Evolutionary conservation across 2,797 vertebrate species (phyloP).

Genomic region (Sebastiscus tertius): DNA sequence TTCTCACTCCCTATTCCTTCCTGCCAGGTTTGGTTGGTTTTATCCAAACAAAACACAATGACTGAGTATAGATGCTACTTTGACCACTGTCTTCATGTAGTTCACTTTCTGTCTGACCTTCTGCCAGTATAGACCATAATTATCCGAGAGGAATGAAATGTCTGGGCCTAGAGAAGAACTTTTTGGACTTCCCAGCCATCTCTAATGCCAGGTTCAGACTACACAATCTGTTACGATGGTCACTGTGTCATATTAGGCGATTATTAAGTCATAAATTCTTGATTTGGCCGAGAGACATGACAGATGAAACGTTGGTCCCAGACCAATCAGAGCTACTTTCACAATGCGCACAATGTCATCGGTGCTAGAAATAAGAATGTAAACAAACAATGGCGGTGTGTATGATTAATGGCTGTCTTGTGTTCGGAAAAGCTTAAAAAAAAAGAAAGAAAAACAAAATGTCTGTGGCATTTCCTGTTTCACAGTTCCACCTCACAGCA

Average conservation of each 20-base stretch:
- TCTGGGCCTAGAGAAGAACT: neutral
- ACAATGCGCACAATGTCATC: neutral
- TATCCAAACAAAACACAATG: constrained; percentile 39
- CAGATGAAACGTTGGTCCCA: neutral
- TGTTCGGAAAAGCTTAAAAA: neutral
- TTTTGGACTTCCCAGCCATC: constrained; percentile 9
- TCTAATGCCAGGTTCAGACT: neutral
- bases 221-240: neutral
- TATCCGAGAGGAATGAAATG: neutral
- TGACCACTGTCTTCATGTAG: constrained; percentile 15
- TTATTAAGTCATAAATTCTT: neutral
- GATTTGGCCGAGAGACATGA: neutral
- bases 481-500: neutral
- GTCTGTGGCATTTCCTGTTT: neutral
- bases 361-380: neutral
- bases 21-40: constrained; percentile 16
- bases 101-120: constrained; percentile 14
- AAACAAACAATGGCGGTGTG: neutral
- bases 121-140: neutral
- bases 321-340: neutral
- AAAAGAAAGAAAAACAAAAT: neutral
- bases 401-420: neutral
- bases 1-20: neutral
- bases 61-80: constrained; percentile 51
- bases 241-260: neutral